phyloP scores from a whole-genome alignment of 2,888 invertebrate genomes.

The Stramonita haemastoma region DNA sequence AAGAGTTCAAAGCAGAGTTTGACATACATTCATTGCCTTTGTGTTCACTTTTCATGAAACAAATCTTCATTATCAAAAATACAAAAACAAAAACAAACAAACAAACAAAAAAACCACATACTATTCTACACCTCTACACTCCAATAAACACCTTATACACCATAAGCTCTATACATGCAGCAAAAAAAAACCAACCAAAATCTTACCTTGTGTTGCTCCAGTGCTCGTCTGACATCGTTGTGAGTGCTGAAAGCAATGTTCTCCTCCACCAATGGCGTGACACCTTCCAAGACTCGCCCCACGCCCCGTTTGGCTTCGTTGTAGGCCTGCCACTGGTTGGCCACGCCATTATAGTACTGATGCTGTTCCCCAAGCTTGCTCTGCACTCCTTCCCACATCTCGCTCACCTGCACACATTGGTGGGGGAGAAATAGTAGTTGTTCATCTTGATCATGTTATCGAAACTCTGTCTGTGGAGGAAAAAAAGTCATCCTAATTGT shows the following conservation, averaged over 20 bases:
- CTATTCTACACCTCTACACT: too few relatives aligned
- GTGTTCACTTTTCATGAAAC: too few relatives aligned
- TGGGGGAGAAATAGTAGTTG: not conserved
- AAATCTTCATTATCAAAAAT: too few relatives aligned
- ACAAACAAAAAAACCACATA: too few relatives aligned
- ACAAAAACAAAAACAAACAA: too few relatives aligned
- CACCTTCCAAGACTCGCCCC: constrained; percentile 62
- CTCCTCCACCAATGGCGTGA: constrained; percentile 61
- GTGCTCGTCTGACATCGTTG: constrained; percentile 66
- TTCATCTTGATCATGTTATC: too few relatives aligned
- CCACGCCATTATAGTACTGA: constrained; percentile 61
- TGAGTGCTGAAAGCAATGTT: constrained; percentile 63
- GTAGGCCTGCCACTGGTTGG: constrained; percentile 72
- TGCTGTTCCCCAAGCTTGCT: constrained; percentile 63
- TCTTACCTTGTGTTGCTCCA: constrained; percentile 72
- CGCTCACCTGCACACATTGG: constrained; percentile 56
- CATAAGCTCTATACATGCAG: too few relatives aligned
- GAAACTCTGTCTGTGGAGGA: too few relatives aligned
- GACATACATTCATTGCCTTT: too few relatives aligned
- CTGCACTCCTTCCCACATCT: constrained; percentile 70
- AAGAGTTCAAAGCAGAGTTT: too few relatives aligned
- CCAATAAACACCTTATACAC: too few relatives aligned
- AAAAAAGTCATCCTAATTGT: not conserved
- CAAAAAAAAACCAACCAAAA: too few relatives aligned
- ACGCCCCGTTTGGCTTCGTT: constrained; percentile 68